Percentiles rank a stretch among this genome's conserved stretches.
Conservation (phyloP, 2,797 vertebrate genomes). For the Ispidina picta region DNA sequence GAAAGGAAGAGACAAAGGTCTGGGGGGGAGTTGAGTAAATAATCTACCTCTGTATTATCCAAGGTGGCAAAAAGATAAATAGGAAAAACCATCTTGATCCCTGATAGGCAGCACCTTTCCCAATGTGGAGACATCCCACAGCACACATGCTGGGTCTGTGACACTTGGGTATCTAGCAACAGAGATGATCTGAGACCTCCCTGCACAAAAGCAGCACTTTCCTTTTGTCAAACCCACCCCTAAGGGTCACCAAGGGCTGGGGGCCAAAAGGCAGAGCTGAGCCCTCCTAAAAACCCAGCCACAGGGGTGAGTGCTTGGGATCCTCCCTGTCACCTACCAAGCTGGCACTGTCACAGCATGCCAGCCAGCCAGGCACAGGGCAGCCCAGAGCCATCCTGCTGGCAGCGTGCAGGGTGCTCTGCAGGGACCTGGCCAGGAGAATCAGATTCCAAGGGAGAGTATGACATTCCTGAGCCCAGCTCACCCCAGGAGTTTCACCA, state of each 20-base stretch:
- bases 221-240: not conserved
- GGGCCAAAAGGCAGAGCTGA: not conserved
- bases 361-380: not conserved
- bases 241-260: not conserved
- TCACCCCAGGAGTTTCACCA: not conserved
- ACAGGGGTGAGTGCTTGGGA: not conserved
- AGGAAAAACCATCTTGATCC: not conserved
- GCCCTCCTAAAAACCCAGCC: not conserved
- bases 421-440: not conserved
- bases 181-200: not conserved
- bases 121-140: not conserved
- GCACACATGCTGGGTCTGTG: fast-evolving
- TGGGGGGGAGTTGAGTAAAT: not conserved
- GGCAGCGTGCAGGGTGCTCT: not conserved
- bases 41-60: not conserved
- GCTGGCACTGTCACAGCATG: not conserved
- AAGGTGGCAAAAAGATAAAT: not conserved
- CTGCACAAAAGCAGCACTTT: not conserved
- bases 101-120: not conserved
- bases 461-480: not conserved
- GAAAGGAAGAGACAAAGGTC: not conserved
- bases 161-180: not conserved
- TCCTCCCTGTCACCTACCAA: not conserved
- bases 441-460: not conserved
- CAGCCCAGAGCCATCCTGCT: fast-evolving